Evolutionary conservation across 2,888 invertebrate genomes (phyloP), one percentile per base, ranked within the genome.

Genomic region (Lasius fuliginosus): DNA sequence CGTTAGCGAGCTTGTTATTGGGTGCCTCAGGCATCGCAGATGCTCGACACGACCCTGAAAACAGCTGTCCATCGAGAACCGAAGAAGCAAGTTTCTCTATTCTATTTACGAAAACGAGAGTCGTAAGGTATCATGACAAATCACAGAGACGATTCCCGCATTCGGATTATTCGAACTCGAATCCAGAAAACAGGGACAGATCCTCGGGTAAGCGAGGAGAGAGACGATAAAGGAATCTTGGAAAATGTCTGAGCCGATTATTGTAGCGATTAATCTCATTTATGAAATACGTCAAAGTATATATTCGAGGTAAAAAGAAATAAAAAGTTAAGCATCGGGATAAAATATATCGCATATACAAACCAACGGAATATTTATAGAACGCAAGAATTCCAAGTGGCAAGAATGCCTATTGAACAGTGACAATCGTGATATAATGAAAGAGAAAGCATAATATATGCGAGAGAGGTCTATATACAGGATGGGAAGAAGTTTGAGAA

Each of bases 11-110:
- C 81, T 69, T 65, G 82, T 74, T 85, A 86, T 83, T 60, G 81
- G 53, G 30, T 75, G 84, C 84, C 73, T 30, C 56, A 46, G 84
- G 87, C 85, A 49, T 84, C 23, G 82, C 84, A 82, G 84, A 84
- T 84, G 82, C 82, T 82, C 82, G 60, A 36, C 73, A 82, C 74
- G 27, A 82, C 58, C 68, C 82, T 82, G 60, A 60, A 60, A 88
- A 86, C 89, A 89, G 89, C 89, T 89, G 89, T 89, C 85, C 74
- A 27, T 64, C 68, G 62, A 46, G 33, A 42, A 75, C 27, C 9
- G 33, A 71, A 58, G 58, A 40, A 81, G 42, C 46, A 81, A 30
- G n/a, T 71, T 36, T 36, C 12, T 60, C 60, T 69, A 33, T 6
- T 60, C 62, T 71, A 81, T 81, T 71, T 81, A 71, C 27, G 46